These are phyloP conservation scores for Nematopogon swammerdamellus DNA, from an alignment of 2,888 invertebrate genomes.

Conservation along the genomic window DNA sequence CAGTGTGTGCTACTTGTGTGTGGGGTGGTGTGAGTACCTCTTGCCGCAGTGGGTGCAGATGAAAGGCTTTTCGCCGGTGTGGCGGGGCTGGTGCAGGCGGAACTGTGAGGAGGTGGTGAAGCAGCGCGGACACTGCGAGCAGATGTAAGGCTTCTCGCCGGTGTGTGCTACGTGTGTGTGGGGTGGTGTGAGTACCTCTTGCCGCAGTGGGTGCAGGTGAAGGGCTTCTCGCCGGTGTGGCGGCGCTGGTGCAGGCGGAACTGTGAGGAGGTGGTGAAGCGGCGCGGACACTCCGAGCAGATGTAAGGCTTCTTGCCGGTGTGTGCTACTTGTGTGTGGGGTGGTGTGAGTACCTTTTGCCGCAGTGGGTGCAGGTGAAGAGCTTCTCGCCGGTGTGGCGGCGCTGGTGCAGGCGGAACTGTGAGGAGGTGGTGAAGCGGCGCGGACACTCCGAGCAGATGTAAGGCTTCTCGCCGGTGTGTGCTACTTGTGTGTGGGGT, in stretches of 20 bases:
- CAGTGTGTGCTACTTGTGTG: too few relatives aligned
- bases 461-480: too few relatives aligned
- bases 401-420: slow-evolving; percentile 64
- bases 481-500: too few relatives aligned
- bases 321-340: too few relatives aligned
- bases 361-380: slow-evolving; percentile 39
- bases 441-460: too few relatives aligned
- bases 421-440: slow-evolving; percentile 71
- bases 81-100: slow-evolving; percentile 62
- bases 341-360: slow-evolving; percentile 14
- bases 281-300: too few relatives aligned
- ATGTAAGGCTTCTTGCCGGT: too few relatives aligned
- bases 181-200: too few relatives aligned
- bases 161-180: too few relatives aligned
- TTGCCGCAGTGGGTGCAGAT: slow-evolving; percentile 29
- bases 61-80: slow-evolving; percentile 58
- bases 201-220: slow-evolving; percentile 34
- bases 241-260: slow-evolving; percentile 64
- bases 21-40: too few relatives aligned
- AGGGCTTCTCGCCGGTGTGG: slow-evolving; percentile 58
- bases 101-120: slow-evolving; percentile 75
- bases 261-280: slow-evolving; percentile 73
- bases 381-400: slow-evolving; percentile 59
- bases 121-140: too few relatives aligned
- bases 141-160: too few relatives aligned